Conservation (phyloP, 2,113 vertebrate genomes). For the Carassius auratus region DNA sequence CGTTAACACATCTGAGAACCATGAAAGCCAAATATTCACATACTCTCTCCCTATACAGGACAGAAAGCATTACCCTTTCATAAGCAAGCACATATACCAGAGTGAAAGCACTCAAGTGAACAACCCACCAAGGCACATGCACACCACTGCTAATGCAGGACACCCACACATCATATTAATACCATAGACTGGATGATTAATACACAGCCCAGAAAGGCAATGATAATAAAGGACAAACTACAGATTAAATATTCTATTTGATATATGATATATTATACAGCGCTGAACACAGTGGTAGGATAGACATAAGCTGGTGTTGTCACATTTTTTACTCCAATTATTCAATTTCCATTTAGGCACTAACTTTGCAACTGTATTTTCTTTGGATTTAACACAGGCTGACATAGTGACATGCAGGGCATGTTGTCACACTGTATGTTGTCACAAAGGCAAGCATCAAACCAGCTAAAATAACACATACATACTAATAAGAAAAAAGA, state of each 20-base stretch:
- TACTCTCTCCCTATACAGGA: conserved; percentile 6
- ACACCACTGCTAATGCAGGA: conserved; percentile 65
- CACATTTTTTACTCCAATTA: neutral
- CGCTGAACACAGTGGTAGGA: neutral
- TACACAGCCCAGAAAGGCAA: conserved; percentile 11
- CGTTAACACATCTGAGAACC: conserved; percentile 61
- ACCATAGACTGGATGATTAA: neutral
- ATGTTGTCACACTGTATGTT: neutral
- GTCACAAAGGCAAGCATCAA: neutral
- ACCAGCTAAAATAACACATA: neutral
- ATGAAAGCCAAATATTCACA: conserved; percentile 2
- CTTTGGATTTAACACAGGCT: too few relatives aligned
- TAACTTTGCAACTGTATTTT: too few relatives aligned
- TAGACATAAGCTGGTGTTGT: neutral
- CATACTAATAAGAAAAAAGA: neutral
- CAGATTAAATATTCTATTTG: neutral
- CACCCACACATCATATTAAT: conserved; percentile 60
- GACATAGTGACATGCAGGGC: neutral
- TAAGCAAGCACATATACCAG: conserved; percentile 37
- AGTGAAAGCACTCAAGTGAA: conserved; percentile 66
- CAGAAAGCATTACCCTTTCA: conserved; percentile 48
- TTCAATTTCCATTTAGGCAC: too few relatives aligned
- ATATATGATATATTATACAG: neutral
- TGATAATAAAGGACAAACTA: conserved; percentile 22
- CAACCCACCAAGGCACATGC: conserved; percentile 60